Base-by-base conservation (phyloP, 2,113 vertebrate genomes). In the Erythrolamprus reginae region DNA sequence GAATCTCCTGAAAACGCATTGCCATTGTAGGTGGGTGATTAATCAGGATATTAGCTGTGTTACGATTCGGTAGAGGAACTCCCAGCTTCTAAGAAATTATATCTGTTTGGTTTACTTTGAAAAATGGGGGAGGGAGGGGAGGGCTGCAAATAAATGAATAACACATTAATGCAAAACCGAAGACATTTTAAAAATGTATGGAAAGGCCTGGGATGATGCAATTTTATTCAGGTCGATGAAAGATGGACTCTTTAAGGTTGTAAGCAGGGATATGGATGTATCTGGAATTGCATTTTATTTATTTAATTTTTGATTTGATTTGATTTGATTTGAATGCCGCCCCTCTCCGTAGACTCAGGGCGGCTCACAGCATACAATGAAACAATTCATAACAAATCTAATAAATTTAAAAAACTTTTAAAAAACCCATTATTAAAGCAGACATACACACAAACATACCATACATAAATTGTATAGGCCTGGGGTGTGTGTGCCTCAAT, bases 1-100 rank as follows among this genome's bases (percentile, higher is more conserved):
- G 92, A 91, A 93, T 70, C 92, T 93, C 48, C 42, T 91, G 90
- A 94, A 93, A 42, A 42, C 7, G 82, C 52, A 56, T 38, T 84
- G 88, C 93, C 94, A 89, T 88, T 89, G 93, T 90, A 95, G 94
- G 87, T 86, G 89, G 86, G 95, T 94, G 88, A 33, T 90, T 95
- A 95, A 94, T 94, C 89, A 83, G 21, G 45, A 42, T 85, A 53
- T 93, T 13, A 87, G 83, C 65, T 89, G 47, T 90, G 88, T 92
- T 95, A 90, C 47, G 55, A 82, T 86, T 53, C 47, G 38, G 26
- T 77, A 85, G 82, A 90, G 83, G 90, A 93, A 94, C 90, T 90
- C 70, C 19, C 2, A 52, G 65, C 84, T 45, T 77, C 28, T 7
- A 88, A 50, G 23, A 89, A 86, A 92, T 58, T 92, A 85, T 84